These are phyloP conservation scores for Schlechtendalia chinensis DNA, from an alignment of 1,140 invertebrate species.

Conservation along the genomic window DNA sequence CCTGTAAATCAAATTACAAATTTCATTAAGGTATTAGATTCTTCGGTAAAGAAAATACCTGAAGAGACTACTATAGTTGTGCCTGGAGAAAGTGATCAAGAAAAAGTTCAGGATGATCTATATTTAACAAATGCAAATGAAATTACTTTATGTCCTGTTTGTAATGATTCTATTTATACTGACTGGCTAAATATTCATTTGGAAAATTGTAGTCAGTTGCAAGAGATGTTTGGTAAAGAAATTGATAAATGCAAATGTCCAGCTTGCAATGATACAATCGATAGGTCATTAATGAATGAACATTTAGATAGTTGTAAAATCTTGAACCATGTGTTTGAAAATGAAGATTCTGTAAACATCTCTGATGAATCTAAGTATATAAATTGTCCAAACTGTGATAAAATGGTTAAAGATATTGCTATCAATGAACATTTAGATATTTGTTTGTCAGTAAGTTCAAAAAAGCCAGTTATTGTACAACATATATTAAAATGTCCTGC, in stretches of 20 bases:
- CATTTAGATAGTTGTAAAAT: constrained; percentile 57
- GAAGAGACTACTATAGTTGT: neutral
- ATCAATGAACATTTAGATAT: constrained; percentile 52
- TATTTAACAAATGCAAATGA: neutral
- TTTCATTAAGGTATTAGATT: constrained; percentile 41
- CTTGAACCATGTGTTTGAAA: constrained; percentile 52
- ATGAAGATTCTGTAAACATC: constrained; percentile 49
- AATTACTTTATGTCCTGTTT: constrained; percentile 43
- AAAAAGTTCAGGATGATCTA: neutral
- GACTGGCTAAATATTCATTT: constrained; percentile 52
- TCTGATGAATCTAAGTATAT: constrained; percentile 37
- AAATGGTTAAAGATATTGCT: constrained; percentile 34
- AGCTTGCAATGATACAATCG: constrained; percentile 59
- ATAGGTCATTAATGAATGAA: constrained; percentile 56
- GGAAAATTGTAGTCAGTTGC: constrained; percentile 18
- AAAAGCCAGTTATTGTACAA: neutral
- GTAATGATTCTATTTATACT: constrained; percentile 51
- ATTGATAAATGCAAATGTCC: constrained; percentile 58
- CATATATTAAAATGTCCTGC: constrained; percentile 56
- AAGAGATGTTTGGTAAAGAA: constrained; percentile 55
- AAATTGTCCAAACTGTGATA: constrained; percentile 51
- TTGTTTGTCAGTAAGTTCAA: constrained; percentile 42
- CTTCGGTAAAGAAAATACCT: constrained; percentile 19
- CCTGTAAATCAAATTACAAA: constrained; percentile 48
- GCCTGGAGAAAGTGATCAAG: neutral